Evolutionary conservation across 2,113 vertebrate species (phyloP), one percentile per base, ranked within the genome.

Genomic region (Cranoglanis bouderius): DNA sequence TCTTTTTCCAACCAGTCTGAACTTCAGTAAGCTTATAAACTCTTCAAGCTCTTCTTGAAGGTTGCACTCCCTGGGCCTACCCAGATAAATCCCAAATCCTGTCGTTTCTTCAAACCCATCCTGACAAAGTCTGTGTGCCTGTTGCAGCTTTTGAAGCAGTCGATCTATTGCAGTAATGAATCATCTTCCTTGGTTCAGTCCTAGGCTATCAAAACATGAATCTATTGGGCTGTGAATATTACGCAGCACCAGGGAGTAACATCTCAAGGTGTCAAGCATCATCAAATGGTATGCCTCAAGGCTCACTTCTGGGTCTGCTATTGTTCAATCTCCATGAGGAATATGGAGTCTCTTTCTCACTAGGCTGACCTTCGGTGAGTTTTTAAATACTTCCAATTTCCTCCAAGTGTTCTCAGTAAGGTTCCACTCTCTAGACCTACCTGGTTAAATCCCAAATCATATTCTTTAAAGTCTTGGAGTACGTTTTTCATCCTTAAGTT

Each of bases 381-480:
- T 93, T 96, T 97, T 99, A 93, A 99, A 98, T 91, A 96, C 97
- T 90, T 98, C 97, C 83, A 99, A 95, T 94, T 99, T 98, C 98
- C 97, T 98, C 93, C 98, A 97, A 0, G 97, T 97, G 91, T 99
- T 96, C 89, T 99, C 97, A 0, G 97, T 98, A 91, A 98, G 94
- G 92, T 97, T 98, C 90, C 97, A 97, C 93, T 99, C 98, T 75
- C 98, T 95, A 77, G 40, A 77, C 24, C 21, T 8, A 40, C 8
- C 32, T 74, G 18, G n/a, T 14, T 74, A 74, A 21, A 74, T 46
- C 4, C 1, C 21, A 77, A 43, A 75, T 75, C 38, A 38, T 2
- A 26, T 43, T 26, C 21, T 43, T 75, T 24, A 26, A 21, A 5
- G 40, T 13, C 3, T 46, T 29, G 16, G 12, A 78, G 43, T 1